These are phyloP conservation scores for Drosophila obscura DNA, from an alignment of 1,140 invertebrate genomes.

Conservation along the genomic window DNA sequence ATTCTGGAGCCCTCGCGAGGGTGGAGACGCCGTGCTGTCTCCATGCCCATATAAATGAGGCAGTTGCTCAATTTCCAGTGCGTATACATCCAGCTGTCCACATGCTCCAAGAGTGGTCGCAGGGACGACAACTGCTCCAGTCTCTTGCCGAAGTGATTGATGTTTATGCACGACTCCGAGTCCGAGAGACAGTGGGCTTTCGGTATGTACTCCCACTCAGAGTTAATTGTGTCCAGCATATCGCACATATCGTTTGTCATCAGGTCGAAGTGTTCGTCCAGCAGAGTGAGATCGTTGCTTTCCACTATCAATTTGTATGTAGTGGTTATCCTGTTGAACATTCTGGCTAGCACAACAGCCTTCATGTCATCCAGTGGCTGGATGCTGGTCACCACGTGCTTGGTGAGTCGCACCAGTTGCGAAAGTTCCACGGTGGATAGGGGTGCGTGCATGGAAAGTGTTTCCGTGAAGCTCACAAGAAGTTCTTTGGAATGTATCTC, in stretches of 20 bases:
- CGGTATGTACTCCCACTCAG: constrained; percentile 53
- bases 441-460: constrained; percentile 23
- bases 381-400: constrained; percentile 10
- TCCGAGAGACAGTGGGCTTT: constrained; percentile 53
- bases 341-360: constrained; percentile 29
- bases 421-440: constrained; percentile 32
- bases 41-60: constrained; percentile 53
- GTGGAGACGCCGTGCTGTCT: constrained; percentile 24
- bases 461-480: constrained; percentile 20
- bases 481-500: constrained; percentile 25
- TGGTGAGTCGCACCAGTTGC: constrained; percentile 31
- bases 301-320: constrained; percentile 33
- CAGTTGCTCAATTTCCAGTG: constrained; percentile 47
- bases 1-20: constrained; percentile 27
- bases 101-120: constrained; percentile 35
- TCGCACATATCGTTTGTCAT: constrained; percentile 39
- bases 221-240: constrained; percentile 41
- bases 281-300: constrained; percentile 34
- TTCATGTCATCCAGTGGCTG: constrained; percentile 41
- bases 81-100: constrained; percentile 48
- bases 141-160: constrained; percentile 39
- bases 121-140: constrained; percentile 46
- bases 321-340: constrained; percentile 28
- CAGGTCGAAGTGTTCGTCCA: constrained; percentile 26
- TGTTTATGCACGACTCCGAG: constrained; percentile 50